Base-by-base conservation (phyloP, 2,797 vertebrate species). In the Pseudochromis fuscus region DNA sequence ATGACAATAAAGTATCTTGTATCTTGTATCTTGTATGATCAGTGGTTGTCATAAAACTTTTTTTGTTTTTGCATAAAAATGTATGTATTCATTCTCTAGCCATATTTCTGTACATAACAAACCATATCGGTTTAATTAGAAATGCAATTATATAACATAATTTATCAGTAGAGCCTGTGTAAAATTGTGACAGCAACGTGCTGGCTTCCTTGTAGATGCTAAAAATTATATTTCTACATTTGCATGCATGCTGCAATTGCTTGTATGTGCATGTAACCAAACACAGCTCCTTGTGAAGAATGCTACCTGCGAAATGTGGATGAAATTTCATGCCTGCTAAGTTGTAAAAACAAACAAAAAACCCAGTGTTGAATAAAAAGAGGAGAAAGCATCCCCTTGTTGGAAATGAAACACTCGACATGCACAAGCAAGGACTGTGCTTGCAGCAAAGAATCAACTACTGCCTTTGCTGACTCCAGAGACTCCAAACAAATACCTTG, bases 381-480 rank as follows among this genome's bases (percentile, higher is more conserved):
- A 40, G 27, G 10, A 2, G 4, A 50, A 25, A 57, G n/a, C 21
- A 9, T 44, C 40, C 19, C 11, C 23, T 69, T 28, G 4, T 6
- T 28, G 6, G 13, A 59, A 52, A 60, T 52, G 0, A 40, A 61
- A 55, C 0, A 5, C 12, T 48, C 21, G 61, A 23, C 50, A 53
- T 24, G 24, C 37, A 66, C 28, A 30, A 68, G 21, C 13, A 62
- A 35, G 4, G 16, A 58, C 44, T 62, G 50, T 6, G 24, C 42
- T 65, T 45, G 37, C 38, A 45, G 45, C 27, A 42, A 21, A 52
- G 33, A 66, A 10, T 35, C 25, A n/a, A n/a, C n/a, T n/a, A 58
- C 4, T 21, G 19, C 18, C 53, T 52, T 27, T 60, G 38, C 35
- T 65, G 49, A 50, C 48, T 75, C 10, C n/a, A 45, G 6, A 37